These are phyloP conservation scores for Gonioctena quinquepunctata DNA, from an alignment of 1,140 invertebrate species.

Conservation along the genomic window DNA sequence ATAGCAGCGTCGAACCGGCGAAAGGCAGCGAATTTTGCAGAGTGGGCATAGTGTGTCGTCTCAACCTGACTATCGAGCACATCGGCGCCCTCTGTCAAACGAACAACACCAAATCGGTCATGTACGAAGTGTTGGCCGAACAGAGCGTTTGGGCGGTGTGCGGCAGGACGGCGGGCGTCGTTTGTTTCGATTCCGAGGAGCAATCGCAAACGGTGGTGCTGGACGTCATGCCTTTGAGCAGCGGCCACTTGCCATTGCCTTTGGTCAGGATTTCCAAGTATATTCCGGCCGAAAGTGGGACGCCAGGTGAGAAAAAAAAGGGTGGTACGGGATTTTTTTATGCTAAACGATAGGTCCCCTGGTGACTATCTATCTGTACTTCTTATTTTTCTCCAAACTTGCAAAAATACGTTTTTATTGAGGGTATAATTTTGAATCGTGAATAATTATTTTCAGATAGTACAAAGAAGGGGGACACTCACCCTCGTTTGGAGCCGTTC, in stretches of 20 bases:
- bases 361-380: no score
- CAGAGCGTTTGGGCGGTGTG: constrained; percentile 91
- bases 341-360: no score
- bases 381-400: no score
- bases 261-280: constrained; percentile 89
- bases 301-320: constrained; percentile 38
- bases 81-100: constrained; percentile 37
- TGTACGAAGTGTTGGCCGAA: constrained; percentile 92
- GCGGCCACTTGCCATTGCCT: constrained; percentile 86
- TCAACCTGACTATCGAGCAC: constrained; percentile 75
- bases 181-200: constrained; percentile 70
- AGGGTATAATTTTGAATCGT: no score
- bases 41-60: constrained; percentile 83
- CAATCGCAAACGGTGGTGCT: constrained; percentile 72
- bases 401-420: no score
- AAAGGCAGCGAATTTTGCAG: constrained; percentile 86
- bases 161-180: constrained; percentile 83
- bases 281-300: constrained; percentile 73
- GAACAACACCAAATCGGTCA: constrained; percentile 64
- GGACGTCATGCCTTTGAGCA: constrained; percentile 88
- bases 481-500: constrained; percentile 80
- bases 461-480: constrained; percentile 54
- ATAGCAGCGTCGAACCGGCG: constrained; percentile 77
- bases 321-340: no score
- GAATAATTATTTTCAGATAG: constrained; percentile 46